phyloP scores from a whole-genome alignment of 2,113 vertebrate genomes.

The Peromyscus leucopus region DNA sequence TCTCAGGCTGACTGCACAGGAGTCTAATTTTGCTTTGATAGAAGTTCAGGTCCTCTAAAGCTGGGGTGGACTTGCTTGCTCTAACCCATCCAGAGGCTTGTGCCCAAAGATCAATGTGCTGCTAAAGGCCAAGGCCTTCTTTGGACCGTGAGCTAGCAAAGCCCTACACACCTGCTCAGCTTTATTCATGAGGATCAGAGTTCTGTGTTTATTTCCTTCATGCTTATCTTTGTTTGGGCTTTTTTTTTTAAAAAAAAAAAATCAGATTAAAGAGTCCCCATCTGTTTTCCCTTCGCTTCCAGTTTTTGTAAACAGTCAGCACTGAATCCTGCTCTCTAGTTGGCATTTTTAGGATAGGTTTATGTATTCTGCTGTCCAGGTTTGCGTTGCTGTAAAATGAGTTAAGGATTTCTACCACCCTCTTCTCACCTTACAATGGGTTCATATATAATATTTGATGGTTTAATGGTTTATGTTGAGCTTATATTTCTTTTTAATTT shows the following conservation, averaged over 20 bases:
- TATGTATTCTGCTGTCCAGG: not conserved
- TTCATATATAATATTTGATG: not conserved
- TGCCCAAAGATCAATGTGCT: not conserved
- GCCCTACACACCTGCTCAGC: not conserved
- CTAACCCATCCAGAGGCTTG: not conserved
- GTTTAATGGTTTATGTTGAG: not conserved
- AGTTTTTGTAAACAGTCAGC: not conserved
- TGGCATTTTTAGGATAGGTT: not conserved
- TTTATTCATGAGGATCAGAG: not conserved
- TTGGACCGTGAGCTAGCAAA: not conserved
- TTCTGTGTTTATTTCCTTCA: not conserved
- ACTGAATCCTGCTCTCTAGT: not conserved
- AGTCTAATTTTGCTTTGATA: not conserved
- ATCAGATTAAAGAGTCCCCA: not conserved
- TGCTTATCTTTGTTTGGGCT: not conserved
- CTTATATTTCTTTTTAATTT: conserved; percentile 46
- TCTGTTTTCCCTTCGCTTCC: conserved; percentile 38
- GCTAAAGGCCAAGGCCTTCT: not conserved
- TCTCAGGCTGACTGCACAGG: not conserved
- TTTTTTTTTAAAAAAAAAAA: not conserved
- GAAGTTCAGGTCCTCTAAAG: not conserved
- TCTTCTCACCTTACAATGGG: not conserved
- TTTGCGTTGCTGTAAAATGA: not conserved
- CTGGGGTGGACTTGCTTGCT: not conserved
- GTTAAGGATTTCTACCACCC: not conserved